phyloP scores from a whole-genome alignment of 2,113 vertebrate genomes.

The Ictidomys tridecemlineatus region DNA sequence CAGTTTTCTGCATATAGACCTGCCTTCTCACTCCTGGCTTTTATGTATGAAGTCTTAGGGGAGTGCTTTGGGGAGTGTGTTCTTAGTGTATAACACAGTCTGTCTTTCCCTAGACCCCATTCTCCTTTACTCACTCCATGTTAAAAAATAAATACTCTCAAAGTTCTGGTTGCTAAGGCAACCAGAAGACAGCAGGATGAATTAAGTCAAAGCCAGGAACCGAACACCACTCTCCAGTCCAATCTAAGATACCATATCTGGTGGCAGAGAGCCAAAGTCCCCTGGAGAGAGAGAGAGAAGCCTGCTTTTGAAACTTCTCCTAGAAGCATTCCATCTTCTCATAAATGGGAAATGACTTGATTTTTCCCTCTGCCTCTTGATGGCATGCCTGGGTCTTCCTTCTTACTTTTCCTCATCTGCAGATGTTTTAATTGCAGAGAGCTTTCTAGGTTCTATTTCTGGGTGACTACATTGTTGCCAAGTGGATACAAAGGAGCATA shows the following conservation, averaged over 20 bases:
- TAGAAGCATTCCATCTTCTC: background rate
- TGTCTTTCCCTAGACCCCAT: conserved; percentile 8
- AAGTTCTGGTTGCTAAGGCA: conserved; percentile 77
- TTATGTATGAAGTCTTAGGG: background rate
- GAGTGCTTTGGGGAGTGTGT: background rate
- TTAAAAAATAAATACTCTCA: conserved; percentile 60
- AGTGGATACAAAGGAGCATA: background rate
- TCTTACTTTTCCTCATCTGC: background rate
- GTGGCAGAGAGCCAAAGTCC: background rate
- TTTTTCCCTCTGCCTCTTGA: conserved; percentile 29
- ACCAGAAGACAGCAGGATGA: conserved; percentile 41
- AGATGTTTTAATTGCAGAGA: conserved; percentile 1
- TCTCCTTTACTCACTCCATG: conserved; percentile 49
- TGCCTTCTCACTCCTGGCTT: background rate
- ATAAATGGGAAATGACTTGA: background rate
- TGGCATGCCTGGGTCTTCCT: background rate
- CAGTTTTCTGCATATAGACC: background rate
- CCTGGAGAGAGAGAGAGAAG: background rate
- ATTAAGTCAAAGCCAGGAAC: conserved; percentile 15
- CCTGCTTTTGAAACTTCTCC: background rate
- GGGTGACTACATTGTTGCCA: background rate
- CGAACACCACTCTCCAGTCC: background rate
- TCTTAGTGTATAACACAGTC: background rate
- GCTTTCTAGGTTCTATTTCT: background rate
- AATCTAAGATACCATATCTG: conserved; percentile 40